Percentiles rank a stretch among this genome's conserved stretches.
Evolutionary conservation across 1,140 invertebrate genomes (phyloP).

Genomic region (Bombus superbus): DNA sequence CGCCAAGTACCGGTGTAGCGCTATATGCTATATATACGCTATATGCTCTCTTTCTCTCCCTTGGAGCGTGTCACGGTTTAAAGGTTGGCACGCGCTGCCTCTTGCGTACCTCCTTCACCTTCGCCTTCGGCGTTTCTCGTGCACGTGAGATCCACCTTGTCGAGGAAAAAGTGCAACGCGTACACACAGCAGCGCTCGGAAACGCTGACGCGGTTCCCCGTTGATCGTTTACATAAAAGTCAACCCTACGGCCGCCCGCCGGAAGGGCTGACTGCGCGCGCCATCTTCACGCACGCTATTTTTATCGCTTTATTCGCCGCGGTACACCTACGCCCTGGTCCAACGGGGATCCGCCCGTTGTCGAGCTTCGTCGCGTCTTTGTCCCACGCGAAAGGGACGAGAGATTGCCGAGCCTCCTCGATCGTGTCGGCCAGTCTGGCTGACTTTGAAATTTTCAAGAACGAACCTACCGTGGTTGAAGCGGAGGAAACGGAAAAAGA

Average conservation of each 20-base stretch:
- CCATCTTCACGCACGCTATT: constrained; percentile 48
- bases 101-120: constrained; percentile 34
- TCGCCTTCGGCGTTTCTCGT: constrained; percentile 14
- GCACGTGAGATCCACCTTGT: not conserved
- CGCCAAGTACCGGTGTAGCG: not conserved
- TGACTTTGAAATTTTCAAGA: constrained; percentile 6
- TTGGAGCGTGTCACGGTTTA: not conserved
- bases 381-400: constrained; percentile 40
- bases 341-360: not conserved
- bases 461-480: not conserved
- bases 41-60: not conserved
- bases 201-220: constrained; percentile 53
- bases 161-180: constrained; percentile 56
- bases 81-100: constrained; percentile 38
- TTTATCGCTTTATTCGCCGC: constrained; percentile 59
- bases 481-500: not conserved
- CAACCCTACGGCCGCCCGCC: constrained; percentile 13
- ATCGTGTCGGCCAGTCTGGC: not conserved
- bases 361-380: constrained; percentile 44
- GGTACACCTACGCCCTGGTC: constrained; percentile 6
- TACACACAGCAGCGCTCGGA: constrained; percentile 1
- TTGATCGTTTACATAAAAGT: constrained; percentile 65
- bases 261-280: constrained; percentile 34
- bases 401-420: not conserved
- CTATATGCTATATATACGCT: not conserved